Base-by-base conservation (phyloP, 92 coral and sea anemone species). In the Anthopleura xanthogrammica region DNA sequence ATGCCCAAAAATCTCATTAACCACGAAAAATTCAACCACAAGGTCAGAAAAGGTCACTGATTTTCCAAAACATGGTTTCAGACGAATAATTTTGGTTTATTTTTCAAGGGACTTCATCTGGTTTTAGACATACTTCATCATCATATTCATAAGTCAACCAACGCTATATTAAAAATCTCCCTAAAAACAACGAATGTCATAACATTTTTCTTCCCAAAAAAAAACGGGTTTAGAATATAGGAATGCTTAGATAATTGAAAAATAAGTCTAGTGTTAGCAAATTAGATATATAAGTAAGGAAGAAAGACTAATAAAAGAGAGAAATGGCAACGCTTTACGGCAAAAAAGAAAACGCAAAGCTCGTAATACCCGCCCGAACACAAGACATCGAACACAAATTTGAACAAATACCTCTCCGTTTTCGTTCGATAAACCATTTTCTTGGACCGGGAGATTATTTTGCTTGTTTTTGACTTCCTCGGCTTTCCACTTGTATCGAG, bases 401-500 rank as follows among this genome's bases (percentile, higher is more conserved):
- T 10, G 23, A 60, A 4, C 1, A 7, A 46, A 66, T 79, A 85
- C 88, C 88, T 78, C 66, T 17, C 42, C 88, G 43, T 85, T 85
- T 43, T 84, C 83, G 55, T 84, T 40, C 24, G 83, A 72, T 8
- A 75, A 52, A 13, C 60, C 76, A 77, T 77, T 68, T 52, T 85
- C 50, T 79, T 60, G 77, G 23, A 55, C 72, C 13, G 57, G 36
- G 9, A 6, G 77, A 77, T 77, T 77, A 41, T 55, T 78, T n/a
- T 79, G 74, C 16, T 78, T 72, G 75, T 78, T 75, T 64, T 84
- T 77, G 60, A 70, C 41, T 2, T 85, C 88, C 40, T 75, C 88
- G 50, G 90, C 72, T n/a, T 88, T 88, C 98, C 98, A 94, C 87
- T 87, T 92, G 83, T 94, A 94, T 70, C 89, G 86, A 48, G 98